Base-by-base conservation (phyloP, 2,113 vertebrate species). In the Megaceryle maxima region DNA sequence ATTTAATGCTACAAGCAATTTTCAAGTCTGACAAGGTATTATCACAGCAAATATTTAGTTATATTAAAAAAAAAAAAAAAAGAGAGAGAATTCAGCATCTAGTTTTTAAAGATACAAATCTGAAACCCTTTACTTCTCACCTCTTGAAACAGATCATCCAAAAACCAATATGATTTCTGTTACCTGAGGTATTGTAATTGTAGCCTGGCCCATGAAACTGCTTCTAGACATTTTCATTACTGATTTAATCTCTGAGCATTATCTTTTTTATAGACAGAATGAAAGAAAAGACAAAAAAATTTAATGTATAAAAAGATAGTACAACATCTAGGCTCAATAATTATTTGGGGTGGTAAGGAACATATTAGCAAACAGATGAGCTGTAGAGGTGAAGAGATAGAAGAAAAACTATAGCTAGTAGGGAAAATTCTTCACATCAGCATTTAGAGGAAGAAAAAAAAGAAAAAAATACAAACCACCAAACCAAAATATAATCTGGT, bases 141-240 rank as follows among this genome's bases (percentile, higher is more conserved):
- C 16, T 28, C 12, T 33, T 76, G 33, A 55, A 87, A 87, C 2
- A 60, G 20, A 33, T 15, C 64, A 55, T 15, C 6, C 9, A 72
- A 83, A 87, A 80, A n/a, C 0, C 7, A 51, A 7, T 35, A 39
- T 8, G 2, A 72, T 6, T 63, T 89, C 57, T 74, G 28, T 35
- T 57, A 69, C 18, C 3, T 51, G 18, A 4, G 10, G 28, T 63
- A 31, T 6, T 81, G 12, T 16, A 80, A 31, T 7, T 44, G n/a
- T 8, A 55, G 16, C 18, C 18, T 0, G 2, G 12, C 46, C 28
- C 4, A 33, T 8, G 18, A 46, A 25, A 25, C 8, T 29, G 3
- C 5, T 84, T 76, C 33, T 66, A 63, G 14, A 31, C 5, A 31
- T 53, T 62, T 66, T 56, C 48, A 33, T 56, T 69, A 73, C 16